These are phyloP conservation scores for Tridacna crocea DNA, from an alignment of 2,888 invertebrate species.

Conservation along the genomic window DNA sequence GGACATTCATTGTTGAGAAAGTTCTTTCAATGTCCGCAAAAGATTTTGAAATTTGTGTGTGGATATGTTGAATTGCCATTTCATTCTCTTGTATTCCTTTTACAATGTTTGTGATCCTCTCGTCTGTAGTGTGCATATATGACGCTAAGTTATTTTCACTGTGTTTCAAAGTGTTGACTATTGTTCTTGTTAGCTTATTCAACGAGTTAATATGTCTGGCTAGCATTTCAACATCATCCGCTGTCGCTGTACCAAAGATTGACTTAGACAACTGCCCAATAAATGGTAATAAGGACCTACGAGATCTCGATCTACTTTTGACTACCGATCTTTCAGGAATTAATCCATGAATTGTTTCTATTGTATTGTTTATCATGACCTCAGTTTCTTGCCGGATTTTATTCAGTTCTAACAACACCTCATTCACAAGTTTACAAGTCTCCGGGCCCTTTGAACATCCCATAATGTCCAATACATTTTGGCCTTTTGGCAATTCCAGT, in stretches of 20 bases:
- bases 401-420: not conserved
- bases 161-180: slow-evolving; percentile 6
- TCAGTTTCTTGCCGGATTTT: not conserved
- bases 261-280: slow-evolving; percentile 13
- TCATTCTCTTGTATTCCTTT: slow-evolving; percentile 29
- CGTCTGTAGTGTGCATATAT: slow-evolving; percentile 24
- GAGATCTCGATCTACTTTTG: not conserved
- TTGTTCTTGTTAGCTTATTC: slow-evolving; percentile 8
- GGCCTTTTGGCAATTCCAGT: slow-evolving; percentile 17
- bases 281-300: not conserved
- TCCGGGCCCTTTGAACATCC: not conserved
- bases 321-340: not conserved
- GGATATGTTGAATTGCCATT: slow-evolving; percentile 25
- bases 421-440: not conserved
- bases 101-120: slow-evolving; percentile 25
- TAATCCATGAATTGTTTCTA: not conserved
- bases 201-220: slow-evolving; percentile 28
- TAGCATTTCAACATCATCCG: slow-evolving; percentile 26
- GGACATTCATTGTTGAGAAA: slow-evolving; percentile 21
- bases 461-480: not conserved
- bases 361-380: not conserved
- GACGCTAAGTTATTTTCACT: slow-evolving; percentile 22
- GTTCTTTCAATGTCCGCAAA: slow-evolving; percentile 27
- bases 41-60: slow-evolving; percentile 28
- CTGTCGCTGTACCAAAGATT: slow-evolving; percentile 35